Percentiles rank a stretch among this genome's conserved stretches.
Conservation (phyloP, 2,888 invertebrate species). For the Plebejus argus region DNA sequence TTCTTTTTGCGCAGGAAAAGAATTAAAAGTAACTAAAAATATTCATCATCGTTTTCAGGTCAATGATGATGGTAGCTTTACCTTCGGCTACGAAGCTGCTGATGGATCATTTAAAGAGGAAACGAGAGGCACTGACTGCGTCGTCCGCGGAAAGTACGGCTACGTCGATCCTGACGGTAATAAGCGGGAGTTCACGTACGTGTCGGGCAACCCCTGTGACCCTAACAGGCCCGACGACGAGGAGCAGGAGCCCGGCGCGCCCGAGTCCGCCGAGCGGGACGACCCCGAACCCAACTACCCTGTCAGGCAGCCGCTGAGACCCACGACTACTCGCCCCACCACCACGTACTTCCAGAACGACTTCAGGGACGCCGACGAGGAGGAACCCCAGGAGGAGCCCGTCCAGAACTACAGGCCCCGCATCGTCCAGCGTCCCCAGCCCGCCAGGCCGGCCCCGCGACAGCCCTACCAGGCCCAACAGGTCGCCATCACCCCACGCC, state of each 20-base stretch:
- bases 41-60: conserved; percentile 62
- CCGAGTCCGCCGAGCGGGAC: conserved; percentile 81
- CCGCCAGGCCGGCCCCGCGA: conserved; percentile 49
- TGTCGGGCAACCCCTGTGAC: conserved; percentile 92
- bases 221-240: conserved; percentile 89
- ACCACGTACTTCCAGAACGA: conserved; percentile 87
- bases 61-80: conserved; percentile 92
- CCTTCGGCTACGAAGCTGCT: conserved; percentile 91
- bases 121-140: conserved; percentile 91
- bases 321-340: conserved; percentile 78
- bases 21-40: not conserved
- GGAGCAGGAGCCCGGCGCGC: conserved; percentile 75
- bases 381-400: conserved; percentile 79
- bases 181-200: conserved; percentile 92
- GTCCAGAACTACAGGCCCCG: conserved; percentile 71
- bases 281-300: conserved; percentile 84
- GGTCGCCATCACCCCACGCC: conserved; percentile 83
- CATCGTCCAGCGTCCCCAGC: conserved; percentile 71
- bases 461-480: conserved; percentile 74
- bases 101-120: conserved; percentile 94
- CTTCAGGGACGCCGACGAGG: conserved; percentile 84
- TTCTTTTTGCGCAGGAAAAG: not conserved
- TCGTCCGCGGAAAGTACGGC: conserved; percentile 92
- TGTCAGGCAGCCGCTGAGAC: conserved; percentile 66
- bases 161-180: conserved; percentile 93